A percentile compares a stretch with the other conserved stretches of the same genome.
These are phyloP conservation scores for Empidonax alnorum DNA, from an alignment of 2,113 vertebrate species.

Conservation along the genomic window DNA sequence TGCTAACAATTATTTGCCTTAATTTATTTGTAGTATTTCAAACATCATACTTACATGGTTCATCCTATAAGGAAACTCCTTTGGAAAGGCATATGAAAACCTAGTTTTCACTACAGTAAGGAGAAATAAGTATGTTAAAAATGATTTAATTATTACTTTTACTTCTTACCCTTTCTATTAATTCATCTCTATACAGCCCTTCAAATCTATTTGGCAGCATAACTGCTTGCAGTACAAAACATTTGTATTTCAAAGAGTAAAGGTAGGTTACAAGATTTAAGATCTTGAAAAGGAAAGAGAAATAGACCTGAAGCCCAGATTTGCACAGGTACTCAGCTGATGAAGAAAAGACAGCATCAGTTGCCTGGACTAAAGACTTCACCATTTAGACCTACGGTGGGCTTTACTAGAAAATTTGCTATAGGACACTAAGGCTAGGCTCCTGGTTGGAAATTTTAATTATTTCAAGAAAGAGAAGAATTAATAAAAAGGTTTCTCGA, in stretches of 20 bases:
- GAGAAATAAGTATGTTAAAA: constrained; percentile 62
- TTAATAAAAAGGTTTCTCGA: not conserved
- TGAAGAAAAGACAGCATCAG: not conserved
- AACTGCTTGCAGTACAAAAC: not conserved
- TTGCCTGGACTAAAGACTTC: not conserved
- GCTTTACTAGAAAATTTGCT: not conserved
- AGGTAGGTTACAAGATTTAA: not conserved
- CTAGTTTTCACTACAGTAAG: constrained; percentile 93
- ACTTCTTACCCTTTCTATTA: not conserved
- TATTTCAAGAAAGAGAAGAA: not conserved
- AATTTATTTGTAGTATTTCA: not conserved
- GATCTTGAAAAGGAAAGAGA: not conserved
- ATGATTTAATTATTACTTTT: not conserved
- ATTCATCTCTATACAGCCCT: not conserved
- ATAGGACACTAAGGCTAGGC: not conserved
- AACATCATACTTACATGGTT: constrained; percentile 91
- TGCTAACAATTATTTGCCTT: not conserved
- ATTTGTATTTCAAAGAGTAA: not conserved
- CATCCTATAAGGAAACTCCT: constrained; percentile 99
- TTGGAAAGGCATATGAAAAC: constrained; percentile 98
- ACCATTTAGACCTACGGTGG: not conserved
- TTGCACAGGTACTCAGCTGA: not conserved
- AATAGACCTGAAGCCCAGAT: not conserved
- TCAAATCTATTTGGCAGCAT: not conserved
- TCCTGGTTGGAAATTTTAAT: not conserved